A percentile compares a stretch with the other conserved stretches of the same genome.
phyloP scores from a whole-genome alignment of 2,888 invertebrate genomes.

The Tetropium fuscum region DNA sequence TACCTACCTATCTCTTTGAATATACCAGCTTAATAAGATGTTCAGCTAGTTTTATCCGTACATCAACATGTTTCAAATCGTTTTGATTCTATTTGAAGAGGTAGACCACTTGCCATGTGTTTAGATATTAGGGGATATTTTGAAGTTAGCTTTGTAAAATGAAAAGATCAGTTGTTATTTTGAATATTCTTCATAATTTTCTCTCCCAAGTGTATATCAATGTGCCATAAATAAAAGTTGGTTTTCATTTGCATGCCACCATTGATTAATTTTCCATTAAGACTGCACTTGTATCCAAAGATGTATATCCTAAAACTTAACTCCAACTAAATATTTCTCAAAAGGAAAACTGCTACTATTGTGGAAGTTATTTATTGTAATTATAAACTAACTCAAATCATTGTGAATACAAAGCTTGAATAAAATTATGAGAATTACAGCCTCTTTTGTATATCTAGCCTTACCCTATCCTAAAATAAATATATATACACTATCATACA shows the following conservation, averaged over 20 bases:
- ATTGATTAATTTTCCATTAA: constrained; percentile 43
- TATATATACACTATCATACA: constrained; percentile 35
- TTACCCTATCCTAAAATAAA: constrained; percentile 39
- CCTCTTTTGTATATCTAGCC: constrained; percentile 22
- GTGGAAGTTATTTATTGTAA: constrained; percentile 54
- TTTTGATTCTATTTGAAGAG: constrained; percentile 47
- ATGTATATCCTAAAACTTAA: constrained; percentile 42
- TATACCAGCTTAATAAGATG: constrained; percentile 45
- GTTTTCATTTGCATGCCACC: constrained; percentile 41
- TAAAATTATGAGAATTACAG: constrained; percentile 49
- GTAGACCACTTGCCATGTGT: constrained; percentile 48
- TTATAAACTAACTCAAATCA: constrained; percentile 51
- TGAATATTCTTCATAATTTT: constrained; percentile 36
- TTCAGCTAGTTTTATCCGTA: constrained; percentile 32
- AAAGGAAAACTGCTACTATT: constrained; percentile 44
- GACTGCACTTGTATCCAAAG: constrained; percentile 59
- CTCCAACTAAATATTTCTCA: constrained; percentile 31
- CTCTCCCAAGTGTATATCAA: constrained; percentile 42
- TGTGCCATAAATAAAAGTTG: constrained; percentile 45
- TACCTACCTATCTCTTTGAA: constrained; percentile 41
- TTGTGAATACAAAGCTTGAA: constrained; percentile 58
- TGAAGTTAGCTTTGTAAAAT: constrained; percentile 31
- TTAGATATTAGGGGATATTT: constrained; percentile 33
- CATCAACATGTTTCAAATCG: constrained; percentile 19
- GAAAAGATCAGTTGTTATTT: constrained; percentile 21